phyloP scores from a whole-genome alignment of 92 coral and sea anemone genomes.

The Muricea muricata region DNA sequence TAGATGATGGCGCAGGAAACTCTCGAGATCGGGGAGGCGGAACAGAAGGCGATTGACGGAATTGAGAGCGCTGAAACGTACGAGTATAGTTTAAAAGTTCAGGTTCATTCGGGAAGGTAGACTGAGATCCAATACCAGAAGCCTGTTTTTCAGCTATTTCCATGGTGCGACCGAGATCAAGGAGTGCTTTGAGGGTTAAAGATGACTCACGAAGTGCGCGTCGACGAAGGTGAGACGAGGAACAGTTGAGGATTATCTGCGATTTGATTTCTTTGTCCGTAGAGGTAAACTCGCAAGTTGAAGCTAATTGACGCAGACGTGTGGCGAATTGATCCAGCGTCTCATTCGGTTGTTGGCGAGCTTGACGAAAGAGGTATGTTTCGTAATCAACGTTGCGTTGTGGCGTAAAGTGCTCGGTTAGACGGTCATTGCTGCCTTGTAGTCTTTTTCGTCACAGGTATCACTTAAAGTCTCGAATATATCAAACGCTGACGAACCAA shows the following conservation, averaged over 20 bases:
- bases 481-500: no score
- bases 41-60: background rate
- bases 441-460: no score
- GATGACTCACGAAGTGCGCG: constrained; percentile 14
- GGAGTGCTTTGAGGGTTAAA: constrained; percentile 15
- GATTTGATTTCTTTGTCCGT: background rate
- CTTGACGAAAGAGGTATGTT: no score
- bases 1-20: background rate
- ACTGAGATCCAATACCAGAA: background rate
- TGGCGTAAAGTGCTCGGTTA: no score
- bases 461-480: no score
- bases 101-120: background rate
- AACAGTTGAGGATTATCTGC: constrained; percentile 7
- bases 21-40: background rate
- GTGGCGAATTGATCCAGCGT: constrained; percentile 25
- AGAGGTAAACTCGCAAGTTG: background rate
- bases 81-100: background rate
- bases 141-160: constrained; percentile 37
- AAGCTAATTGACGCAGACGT: background rate
- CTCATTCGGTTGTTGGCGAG: background rate
- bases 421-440: no score
- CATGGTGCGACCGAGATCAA: constrained; percentile 40
- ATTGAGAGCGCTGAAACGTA: background rate
- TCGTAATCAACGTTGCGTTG: no score
- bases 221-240: constrained; percentile 1